Base-by-base conservation (phyloP, 2,888 invertebrate species). In the Scotopteryx bipunctaria region DNA sequence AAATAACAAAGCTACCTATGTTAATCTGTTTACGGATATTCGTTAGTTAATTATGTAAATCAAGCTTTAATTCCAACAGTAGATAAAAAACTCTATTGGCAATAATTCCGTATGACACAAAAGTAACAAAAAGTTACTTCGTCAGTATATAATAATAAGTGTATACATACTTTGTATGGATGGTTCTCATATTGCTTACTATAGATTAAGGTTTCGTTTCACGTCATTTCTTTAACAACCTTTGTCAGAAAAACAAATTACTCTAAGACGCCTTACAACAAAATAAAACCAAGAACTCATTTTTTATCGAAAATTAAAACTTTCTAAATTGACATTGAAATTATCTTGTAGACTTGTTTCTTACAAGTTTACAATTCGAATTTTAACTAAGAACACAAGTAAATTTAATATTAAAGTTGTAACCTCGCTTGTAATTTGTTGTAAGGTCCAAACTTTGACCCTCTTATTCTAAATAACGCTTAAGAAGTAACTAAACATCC, bases 361-460 rank as follows among this genome's bases (percentile, higher is more conserved):
- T 11, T 3, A 27, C 5, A 27, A 27, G 27, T 27, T 4, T 27
- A 27, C 9, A 27, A 23, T 11, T 25, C 5, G 27, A 9, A 27
- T 9, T 25, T n/a, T n/a, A n/a, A n/a, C n/a, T n/a, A n/a, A n/a
- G n/a, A n/a, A n/a, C n/a, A n/a, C n/a, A n/a, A n/a, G n/a, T n/a
- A n/a, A n/a, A n/a, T n/a, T n/a, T n/a, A n/a, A n/a, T n/a, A n/a
- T n/a, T n/a, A n/a, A n/a, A n/a, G n/a, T n/a, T n/a, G n/a, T 8
- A 27, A 5, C 15, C 5, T 15, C n/a, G 19, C 27, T 47, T 13
- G 13, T 2, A 27, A 35, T 37, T 37, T 14, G 16, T 6, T 19
- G 37, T 32, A 38, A 37, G 32, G 3, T 14, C 37, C 41, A 65
- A 64, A 63, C 62, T 69, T 69, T 65, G 69, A 74, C 66, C 67